A percentile compares a stretch with the other conserved stretches of the same genome.
phyloP scores from a whole-genome alignment of 2,888 invertebrate species.

The Ectropis crepuscularia region DNA sequence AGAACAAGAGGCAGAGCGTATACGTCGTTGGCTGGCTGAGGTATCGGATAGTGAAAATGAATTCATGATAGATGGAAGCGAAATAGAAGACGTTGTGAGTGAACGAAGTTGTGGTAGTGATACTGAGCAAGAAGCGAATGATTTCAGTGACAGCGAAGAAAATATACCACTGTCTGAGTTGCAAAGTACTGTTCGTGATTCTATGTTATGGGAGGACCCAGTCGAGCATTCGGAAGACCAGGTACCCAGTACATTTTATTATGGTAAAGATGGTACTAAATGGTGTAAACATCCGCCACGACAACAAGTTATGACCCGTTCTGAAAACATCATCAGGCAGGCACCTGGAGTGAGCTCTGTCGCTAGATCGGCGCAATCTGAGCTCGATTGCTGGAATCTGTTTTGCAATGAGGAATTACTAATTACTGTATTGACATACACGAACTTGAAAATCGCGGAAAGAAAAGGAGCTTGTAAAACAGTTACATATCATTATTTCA shows the following conservation, averaged over 20 bases:
- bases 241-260: constrained; percentile 1
- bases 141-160: constrained; percentile 5
- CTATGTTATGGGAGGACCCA: constrained; percentile 8
- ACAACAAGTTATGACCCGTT: constrained; percentile 11
- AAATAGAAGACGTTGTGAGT: background rate
- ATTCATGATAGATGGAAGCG: constrained; percentile 1
- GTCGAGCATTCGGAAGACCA: constrained; percentile 7
- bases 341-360: constrained; percentile 14
- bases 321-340: constrained; percentile 22
- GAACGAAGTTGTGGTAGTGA: constrained; percentile 1
- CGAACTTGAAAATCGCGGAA: constrained; percentile 8
- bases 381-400: constrained; percentile 1
- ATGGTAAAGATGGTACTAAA: constrained; percentile 10
- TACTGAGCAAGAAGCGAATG: constrained; percentile 1
- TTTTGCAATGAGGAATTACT: constrained; percentile 1
- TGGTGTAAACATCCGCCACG: constrained; percentile 15
- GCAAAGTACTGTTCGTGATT: constrained; percentile 7
- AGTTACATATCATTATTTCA: constrained; percentile 1
- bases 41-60: constrained; percentile 1
- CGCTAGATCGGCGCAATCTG: constrained; percentile 15
- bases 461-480: constrained; percentile 12
- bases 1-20: background rate
- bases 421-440: constrained; percentile 7
- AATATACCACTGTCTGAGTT: constrained; percentile 8
- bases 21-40: constrained; percentile 2